These are phyloP conservation scores for Sylvia borin DNA, from an alignment of 2,797 vertebrate species.

Conservation along the genomic window DNA sequence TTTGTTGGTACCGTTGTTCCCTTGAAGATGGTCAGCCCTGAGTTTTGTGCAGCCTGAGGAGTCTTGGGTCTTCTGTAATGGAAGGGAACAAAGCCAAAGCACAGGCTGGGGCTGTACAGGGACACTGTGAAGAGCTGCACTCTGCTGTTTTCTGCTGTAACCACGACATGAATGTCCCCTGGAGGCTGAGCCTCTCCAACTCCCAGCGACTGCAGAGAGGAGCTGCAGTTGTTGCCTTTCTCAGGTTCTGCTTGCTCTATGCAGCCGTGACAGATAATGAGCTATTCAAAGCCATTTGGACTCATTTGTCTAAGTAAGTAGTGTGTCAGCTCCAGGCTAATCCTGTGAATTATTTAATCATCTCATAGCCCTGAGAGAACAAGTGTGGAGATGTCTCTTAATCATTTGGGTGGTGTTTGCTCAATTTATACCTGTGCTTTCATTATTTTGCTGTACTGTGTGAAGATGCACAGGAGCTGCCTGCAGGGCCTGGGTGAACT, in stretches of 20 bases:
- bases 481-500: neutral
- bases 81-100: neutral
- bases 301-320: neutral
- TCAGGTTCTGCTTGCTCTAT: neutral
- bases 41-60: neutral
- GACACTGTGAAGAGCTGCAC: neutral
- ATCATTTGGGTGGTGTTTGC: neutral
- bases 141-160: accelerated
- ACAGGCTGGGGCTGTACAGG: no score
- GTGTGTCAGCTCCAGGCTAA: neutral
- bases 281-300: constrained; percentile 32
- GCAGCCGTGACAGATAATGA: neutral
- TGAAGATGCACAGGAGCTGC: neutral
- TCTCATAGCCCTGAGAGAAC: neutral
- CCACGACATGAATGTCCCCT: neutral
- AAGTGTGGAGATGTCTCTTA: neutral
- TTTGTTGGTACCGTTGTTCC: neutral
- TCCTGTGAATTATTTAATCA: neutral
- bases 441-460: neutral
- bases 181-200: neutral
- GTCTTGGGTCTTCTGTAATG: neutral
- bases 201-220: neutral
- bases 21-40: accelerated
- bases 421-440: neutral
- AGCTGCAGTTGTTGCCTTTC: neutral